Evolutionary conservation across 2,888 invertebrate species (phyloP).

Genomic region (Linnaemya tessellans): DNA sequence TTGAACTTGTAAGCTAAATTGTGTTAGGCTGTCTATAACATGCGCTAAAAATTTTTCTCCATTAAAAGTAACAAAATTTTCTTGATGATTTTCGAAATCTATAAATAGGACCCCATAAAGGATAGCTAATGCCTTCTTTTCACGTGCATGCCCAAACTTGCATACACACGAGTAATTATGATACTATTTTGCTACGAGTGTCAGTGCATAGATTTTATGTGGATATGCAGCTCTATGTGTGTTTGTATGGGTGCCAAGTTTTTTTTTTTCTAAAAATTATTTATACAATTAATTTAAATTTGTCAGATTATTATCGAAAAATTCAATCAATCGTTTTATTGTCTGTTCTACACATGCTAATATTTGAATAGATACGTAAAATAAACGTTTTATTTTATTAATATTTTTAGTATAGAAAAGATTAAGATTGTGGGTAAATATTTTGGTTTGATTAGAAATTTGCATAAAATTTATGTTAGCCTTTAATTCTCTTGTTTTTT

Average conservation of each 20-base stretch:
- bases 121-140: neutral
- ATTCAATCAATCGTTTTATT: constrained; percentile 67
- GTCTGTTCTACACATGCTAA: constrained; percentile 19
- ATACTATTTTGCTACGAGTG: neutral
- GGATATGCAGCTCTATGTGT: neutral
- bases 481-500: neutral
- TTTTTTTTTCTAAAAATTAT: constrained; percentile 50
- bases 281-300: constrained; percentile 72
- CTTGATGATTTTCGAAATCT: neutral
- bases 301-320: constrained; percentile 72
- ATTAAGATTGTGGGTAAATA: constrained; percentile 53
- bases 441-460: constrained; percentile 60
- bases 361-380: constrained; percentile 40
- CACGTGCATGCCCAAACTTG: too few relatives aligned
- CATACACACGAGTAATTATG: neutral
- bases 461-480: constrained; percentile 55
- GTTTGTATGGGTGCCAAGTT: constrained; percentile 5
- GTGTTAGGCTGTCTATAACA: too few relatives aligned
- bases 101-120: neutral
- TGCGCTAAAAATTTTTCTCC: too few relatives aligned
- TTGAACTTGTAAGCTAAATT: too few relatives aligned
- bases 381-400: constrained; percentile 59
- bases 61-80: neutral
- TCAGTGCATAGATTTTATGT: neutral
- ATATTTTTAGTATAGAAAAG: constrained; percentile 34